Evolutionary conservation across 1,140 invertebrate genomes (phyloP).

Genomic region (Zaprionus taronus): DNA sequence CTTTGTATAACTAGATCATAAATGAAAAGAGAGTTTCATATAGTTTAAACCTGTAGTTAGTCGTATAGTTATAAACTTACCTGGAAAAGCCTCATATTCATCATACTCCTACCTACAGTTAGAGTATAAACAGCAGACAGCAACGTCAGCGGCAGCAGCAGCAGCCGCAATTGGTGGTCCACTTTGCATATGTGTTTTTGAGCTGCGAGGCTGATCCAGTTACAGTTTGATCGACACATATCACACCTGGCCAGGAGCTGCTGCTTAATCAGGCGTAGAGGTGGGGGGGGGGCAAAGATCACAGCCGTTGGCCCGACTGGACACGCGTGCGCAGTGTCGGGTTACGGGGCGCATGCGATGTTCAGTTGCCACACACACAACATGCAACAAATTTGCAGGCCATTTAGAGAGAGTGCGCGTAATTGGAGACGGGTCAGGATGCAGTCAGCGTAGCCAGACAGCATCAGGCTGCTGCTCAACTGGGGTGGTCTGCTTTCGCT

Average conservation of each 20-base stretch:
- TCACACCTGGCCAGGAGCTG: slow-evolving; percentile 64
- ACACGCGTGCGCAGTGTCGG: slow-evolving; percentile 66
- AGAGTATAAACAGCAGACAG: slow-evolving; percentile 28
- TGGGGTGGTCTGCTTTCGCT: slow-evolving; percentile 66
- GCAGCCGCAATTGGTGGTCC: slow-evolving; percentile 56
- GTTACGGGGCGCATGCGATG: slow-evolving; percentile 62
- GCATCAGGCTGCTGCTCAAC: slow-evolving; percentile 32
- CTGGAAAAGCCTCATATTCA: too few relatives aligned
- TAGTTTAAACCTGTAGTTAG: too few relatives aligned
- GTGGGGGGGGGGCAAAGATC: slow-evolving; percentile 55
- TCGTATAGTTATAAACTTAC: too few relatives aligned
- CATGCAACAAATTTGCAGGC: slow-evolving; percentile 10
- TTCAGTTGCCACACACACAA: slow-evolving; percentile 17
- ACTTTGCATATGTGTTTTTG: slow-evolving; percentile 58
- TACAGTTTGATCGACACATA: slow-evolving; percentile 60
- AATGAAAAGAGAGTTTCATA: too few relatives aligned
- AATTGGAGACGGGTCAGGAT: slow-evolving; percentile 55
- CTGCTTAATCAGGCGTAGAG: slow-evolving; percentile 39
- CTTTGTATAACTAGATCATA: too few relatives aligned
- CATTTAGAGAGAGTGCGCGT: slow-evolving; percentile 10
- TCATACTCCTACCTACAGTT: neutral
- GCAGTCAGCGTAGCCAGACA: slow-evolving; percentile 22
- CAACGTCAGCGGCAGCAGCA: neutral
- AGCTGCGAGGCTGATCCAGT: slow-evolving; percentile 46
- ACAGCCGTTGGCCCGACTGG: slow-evolving; percentile 68